Base-by-base conservation (phyloP, 2,888 invertebrate genomes). In the Disparrhopalites patrizii region DNA sequence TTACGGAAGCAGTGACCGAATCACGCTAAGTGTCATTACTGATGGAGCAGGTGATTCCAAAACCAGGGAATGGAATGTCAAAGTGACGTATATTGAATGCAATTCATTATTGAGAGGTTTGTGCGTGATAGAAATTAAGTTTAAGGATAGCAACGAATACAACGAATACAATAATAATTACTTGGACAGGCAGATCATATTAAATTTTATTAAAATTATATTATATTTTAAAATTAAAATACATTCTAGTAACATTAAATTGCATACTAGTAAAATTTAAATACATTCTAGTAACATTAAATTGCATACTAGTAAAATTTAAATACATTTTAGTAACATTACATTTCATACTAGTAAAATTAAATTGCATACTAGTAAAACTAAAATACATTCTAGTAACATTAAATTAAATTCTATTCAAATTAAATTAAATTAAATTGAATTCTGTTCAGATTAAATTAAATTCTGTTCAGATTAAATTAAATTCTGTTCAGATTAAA, bases 1-100 rank as follows among this genome's bases (percentile, higher is more conserved):
- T 38, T 73, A 67, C 33, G 73, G 73, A 30, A 69, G 67, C 51
- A 71, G 70, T 55, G 73, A 73, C 51, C 36, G 73, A 40, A 71
- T 73, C 33, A 72, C 73, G 1, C 30, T 73, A 2, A 62, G 64
- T 8, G 64, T 72, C 43, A 71, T 73, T 10, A 72, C 74, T 1
- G 74, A 73, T 28, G 74, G 74, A 10, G 70, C 64, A 18, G 68
- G 63, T 5, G 40, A 15, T 15, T 3, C 43, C 1, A 3, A 33
- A 23, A 4, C 67, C 1, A 47, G 73, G 36, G 57, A 66, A 28
- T 74, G 71, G 71, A 74, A 71, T 51, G 62, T 71, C 15, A 69
- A 65, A 47, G 43, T 70, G 3, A 71, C 69, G 1, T 73, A 72
- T 50, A 64, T 71, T 40, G 74, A 74, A 61, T 74, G 74, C 52